Base-by-base conservation (phyloP, 1,140 invertebrate genomes). In the Danaus melanippus region DNA sequence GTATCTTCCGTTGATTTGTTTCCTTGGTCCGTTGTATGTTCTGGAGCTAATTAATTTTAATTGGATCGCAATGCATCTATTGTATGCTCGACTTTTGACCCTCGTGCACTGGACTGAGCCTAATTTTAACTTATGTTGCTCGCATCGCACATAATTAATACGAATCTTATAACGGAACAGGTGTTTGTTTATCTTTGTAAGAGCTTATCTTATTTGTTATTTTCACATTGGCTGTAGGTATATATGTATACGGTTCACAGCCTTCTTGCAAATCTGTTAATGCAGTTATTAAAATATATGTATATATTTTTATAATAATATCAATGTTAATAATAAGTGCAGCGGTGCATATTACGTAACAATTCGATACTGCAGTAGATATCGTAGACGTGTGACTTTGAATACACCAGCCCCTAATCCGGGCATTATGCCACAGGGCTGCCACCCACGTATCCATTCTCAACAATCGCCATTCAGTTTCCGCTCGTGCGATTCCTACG, bases 41-140 rank as follows among this genome's bases (percentile, higher is more conserved):
- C 78, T 67, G 74, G 71, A 77, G 77, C 79, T 86, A 84, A 86
- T 86, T 86, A 86, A 86, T 86, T 86, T 86, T 86, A 86, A 86
- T 86, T 86, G 82, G 82, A 75, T 82, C 74, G 76, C 79, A 76
- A 78, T 75, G 70, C 72, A 77, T 82, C 77, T 79, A 80, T 84
- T 82, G 78, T 81, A 64, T 67, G 62, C 62, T 58, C 64, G 68
- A 78, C 71, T 74, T 76, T 76, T 77, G 71, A 76, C 74, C 74
- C 69, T 67, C 69, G 60, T 58, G 69, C 60, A 67, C 64, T 62
- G 62, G 70, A 68, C 65, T 62, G 57, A 54, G 56, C 53, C 60
- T 69, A 56, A 69, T 74, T 67, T 67, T 58, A 67, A 55, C 64
- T 70, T 59, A 65, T 60, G 57, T 57, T 64, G 51, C 56, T 66